Conservation (phyloP, 64 coral and sea anemone genomes). For the Catalaphyllia jardinei region DNA sequence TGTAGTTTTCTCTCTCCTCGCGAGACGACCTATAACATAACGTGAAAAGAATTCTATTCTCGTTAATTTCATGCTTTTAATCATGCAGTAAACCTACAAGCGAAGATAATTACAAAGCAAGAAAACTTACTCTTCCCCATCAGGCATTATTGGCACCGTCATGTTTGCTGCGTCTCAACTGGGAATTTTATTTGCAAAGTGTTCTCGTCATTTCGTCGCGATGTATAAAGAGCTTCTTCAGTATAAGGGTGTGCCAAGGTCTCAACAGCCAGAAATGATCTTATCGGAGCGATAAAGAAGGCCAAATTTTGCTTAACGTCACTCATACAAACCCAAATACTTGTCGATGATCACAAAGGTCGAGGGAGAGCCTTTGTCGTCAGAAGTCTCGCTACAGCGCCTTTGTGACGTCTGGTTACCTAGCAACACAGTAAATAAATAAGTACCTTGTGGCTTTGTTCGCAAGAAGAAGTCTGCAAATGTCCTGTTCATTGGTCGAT, state of each 20-base stretch:
- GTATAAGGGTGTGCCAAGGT: not conserved
- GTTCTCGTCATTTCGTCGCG: not conserved
- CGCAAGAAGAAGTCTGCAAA: not conserved
- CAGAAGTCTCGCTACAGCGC: not conserved
- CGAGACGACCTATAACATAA: constrained; percentile 3
- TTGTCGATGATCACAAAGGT: not conserved
- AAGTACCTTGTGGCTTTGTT: constrained; percentile 3
- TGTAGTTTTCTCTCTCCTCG: constrained; percentile 8
- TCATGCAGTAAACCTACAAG: not conserved
- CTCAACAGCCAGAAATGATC: not conserved
- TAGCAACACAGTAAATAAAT: constrained; percentile 36
- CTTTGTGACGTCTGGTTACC: constrained; percentile 27
- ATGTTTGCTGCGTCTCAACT: not conserved
- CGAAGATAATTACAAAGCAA: not conserved
- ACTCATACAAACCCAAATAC: constrained; percentile 1
- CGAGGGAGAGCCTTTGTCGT: constrained; percentile 1
- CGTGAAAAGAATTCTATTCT: not conserved
- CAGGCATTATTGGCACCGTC: constrained; percentile 20
- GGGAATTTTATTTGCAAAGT: not conserved
- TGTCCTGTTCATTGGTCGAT: constrained; percentile 8
- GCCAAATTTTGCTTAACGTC: not conserved
- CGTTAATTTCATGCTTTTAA: not conserved
- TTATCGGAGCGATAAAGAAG: not conserved
- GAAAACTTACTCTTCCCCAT: constrained; percentile 15
- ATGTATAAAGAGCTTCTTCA: not conserved